phyloP scores from a whole-genome alignment of 2,888 invertebrate species.

The Galeruca laticollis region DNA sequence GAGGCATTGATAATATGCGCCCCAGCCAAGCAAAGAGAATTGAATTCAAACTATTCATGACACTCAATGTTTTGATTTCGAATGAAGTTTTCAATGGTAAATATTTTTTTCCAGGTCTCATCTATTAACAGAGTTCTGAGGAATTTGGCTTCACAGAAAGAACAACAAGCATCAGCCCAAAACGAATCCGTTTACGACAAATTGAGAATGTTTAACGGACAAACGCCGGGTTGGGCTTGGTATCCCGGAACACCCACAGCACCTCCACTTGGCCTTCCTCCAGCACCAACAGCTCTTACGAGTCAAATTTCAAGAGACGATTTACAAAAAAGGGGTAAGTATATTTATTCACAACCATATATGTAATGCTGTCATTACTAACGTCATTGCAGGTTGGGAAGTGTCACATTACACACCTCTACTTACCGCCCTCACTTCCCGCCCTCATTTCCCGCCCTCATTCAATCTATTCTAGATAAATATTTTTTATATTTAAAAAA shows the following conservation, averaged over 20 bases:
- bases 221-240: constrained; percentile 89
- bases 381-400: too few species aligned
- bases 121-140: constrained; percentile 98
- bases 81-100: constrained; percentile 18
- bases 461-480: too few species aligned
- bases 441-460: too few species aligned
- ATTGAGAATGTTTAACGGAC: constrained; percentile 94
- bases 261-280: constrained; percentile 75
- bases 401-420: too few species aligned
- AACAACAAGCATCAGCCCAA: constrained; percentile 86
- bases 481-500: too few species aligned
- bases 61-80: background rate
- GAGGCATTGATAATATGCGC: too few species aligned
- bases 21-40: too few species aligned
- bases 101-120: constrained; percentile 80
- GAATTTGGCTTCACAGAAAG: constrained; percentile 96
- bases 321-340: constrained; percentile 81
- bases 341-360: background rate
- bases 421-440: too few species aligned
- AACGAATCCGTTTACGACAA: constrained; percentile 95
- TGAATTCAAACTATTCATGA: too few species aligned
- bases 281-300: constrained; percentile 68
- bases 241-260: constrained; percentile 83
- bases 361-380: too few species aligned
- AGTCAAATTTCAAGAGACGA: constrained; percentile 75